Evolutionary conservation across 2,888 invertebrate species (phyloP).

Genomic region (Drosophila suboccidentalis): DNA sequence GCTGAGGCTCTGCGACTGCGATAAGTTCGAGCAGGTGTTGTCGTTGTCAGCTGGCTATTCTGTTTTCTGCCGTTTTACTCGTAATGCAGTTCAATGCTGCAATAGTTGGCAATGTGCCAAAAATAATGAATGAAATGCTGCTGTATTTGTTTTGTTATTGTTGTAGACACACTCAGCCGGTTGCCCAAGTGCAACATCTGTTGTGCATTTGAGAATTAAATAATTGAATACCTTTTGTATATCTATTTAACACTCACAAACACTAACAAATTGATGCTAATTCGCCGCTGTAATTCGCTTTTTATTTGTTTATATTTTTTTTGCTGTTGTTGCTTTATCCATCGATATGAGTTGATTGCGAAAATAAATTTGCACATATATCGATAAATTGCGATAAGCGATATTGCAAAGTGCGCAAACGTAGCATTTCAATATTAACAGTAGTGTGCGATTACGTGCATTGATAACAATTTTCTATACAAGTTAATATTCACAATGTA

Average conservation of each 20-base stretch:
- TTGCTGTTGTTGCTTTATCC: constrained; percentile 20
- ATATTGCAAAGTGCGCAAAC: constrained; percentile 11
- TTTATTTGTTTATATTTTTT: constrained; percentile 25
- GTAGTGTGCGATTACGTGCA: no score
- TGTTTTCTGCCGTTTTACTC: constrained; percentile 21
- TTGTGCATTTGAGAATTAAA: constrained; percentile 21
- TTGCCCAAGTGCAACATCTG: constrained; percentile 41
- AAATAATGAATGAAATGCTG: constrained; percentile 41
- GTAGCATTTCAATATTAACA: constrained; percentile 27
- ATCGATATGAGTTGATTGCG: constrained; percentile 4
- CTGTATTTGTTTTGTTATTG: constrained; percentile 12
- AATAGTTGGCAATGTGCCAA: constrained; percentile 64
- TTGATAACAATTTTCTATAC: neutral
- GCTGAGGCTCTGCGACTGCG: constrained; percentile 20
- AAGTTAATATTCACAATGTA: no score
- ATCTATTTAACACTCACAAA: constrained; percentile 20
- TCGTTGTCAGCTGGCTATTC: constrained; percentile 35
- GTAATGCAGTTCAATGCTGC: constrained; percentile 62
- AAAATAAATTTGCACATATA: constrained; percentile 20
- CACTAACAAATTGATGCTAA: constrained; percentile 10
- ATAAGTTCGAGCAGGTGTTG: constrained; percentile 44
- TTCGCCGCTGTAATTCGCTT: constrained; percentile 1
- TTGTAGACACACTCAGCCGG: constrained; percentile 23
- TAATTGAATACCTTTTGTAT: constrained; percentile 23
- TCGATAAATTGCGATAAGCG: constrained; percentile 25